These are phyloP conservation scores for Jacana jacana DNA, from an alignment of 2,113 vertebrate species.

Conservation along the genomic window DNA sequence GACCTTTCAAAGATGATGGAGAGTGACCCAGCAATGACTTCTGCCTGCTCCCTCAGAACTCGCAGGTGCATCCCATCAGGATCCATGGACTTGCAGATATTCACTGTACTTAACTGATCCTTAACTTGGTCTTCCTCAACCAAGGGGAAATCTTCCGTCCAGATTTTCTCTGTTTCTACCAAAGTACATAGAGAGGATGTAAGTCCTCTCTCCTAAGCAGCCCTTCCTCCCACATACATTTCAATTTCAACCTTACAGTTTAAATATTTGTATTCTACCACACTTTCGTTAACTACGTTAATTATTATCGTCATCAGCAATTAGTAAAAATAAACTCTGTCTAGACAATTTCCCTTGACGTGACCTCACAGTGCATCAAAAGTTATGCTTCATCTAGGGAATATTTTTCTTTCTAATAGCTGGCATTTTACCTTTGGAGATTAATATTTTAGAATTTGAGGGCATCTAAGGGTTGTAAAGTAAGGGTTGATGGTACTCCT, in stretches of 20 bases:
- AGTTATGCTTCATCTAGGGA: neutral
- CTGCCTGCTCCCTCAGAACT: no score
- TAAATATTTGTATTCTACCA: neutral
- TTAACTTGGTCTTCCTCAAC: no score
- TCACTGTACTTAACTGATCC: no score
- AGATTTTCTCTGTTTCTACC: no score
- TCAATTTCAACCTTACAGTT: neutral
- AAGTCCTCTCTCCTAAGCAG: neutral
- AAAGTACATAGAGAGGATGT: no score
- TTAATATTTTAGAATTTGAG: slow-evolving; percentile 1
- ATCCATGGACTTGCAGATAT: no score
- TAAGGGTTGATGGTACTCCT: neutral
- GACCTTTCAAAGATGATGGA: no score
- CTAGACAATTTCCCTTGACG: slow-evolving; percentile 40
- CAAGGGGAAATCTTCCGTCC: no score
- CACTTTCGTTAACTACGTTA: neutral
- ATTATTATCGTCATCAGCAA: neutral
- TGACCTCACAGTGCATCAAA: neutral
- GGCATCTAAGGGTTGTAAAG: neutral
- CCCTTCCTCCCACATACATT: neutral
- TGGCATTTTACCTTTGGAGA: neutral
- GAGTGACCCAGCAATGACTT: no score
- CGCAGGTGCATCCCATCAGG: no score
- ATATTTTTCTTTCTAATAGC: slow-evolving; percentile 14
- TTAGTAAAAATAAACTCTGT: slow-evolving; percentile 17